phyloP scores from a whole-genome alignment of 2,888 invertebrate species.

The Silvanus unidentatus region DNA sequence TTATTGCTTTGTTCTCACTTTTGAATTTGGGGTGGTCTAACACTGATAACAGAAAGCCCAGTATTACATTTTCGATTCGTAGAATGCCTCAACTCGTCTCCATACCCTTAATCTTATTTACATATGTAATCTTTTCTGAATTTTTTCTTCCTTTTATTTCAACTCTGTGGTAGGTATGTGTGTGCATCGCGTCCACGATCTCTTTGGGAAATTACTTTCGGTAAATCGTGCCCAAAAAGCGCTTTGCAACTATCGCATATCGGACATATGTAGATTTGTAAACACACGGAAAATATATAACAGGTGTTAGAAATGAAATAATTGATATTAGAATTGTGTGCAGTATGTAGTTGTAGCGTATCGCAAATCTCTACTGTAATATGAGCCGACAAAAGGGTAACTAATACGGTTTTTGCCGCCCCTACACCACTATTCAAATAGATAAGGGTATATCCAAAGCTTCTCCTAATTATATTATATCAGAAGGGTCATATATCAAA shows the following conservation, averaged over 20 bases:
- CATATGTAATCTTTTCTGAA: conserved; percentile 31
- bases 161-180: no score
- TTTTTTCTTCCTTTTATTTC: conserved; percentile 1
- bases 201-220: no score
- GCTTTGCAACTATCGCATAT: no score
- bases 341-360: conserved; percentile 13
- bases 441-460: conserved; percentile 46
- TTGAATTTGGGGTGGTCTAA: conserved; percentile 46
- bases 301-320: no score
- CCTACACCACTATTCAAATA: conserved; percentile 46
- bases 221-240: no score
- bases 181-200: no score
- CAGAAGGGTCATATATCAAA: conserved; percentile 46
- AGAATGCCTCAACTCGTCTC: conserved; percentile 24
- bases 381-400: conserved; percentile 43
- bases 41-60: conserved; percentile 43
- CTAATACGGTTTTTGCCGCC: conserved; percentile 46
- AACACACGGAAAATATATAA: no score
- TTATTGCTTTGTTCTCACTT: conserved; percentile 48
- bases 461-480: conserved; percentile 47
- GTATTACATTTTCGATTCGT: conserved; percentile 39
- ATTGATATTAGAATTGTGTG: conserved; percentile 7
- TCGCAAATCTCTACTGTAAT: conserved; percentile 35
- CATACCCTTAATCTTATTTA: conserved; percentile 29
- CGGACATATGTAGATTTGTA: not conserved